Evolutionary conservation across 1,140 invertebrate genomes (phyloP), one percentile per base, ranked within the genome.

Genomic region (Lepidurus arcticus): DNA sequence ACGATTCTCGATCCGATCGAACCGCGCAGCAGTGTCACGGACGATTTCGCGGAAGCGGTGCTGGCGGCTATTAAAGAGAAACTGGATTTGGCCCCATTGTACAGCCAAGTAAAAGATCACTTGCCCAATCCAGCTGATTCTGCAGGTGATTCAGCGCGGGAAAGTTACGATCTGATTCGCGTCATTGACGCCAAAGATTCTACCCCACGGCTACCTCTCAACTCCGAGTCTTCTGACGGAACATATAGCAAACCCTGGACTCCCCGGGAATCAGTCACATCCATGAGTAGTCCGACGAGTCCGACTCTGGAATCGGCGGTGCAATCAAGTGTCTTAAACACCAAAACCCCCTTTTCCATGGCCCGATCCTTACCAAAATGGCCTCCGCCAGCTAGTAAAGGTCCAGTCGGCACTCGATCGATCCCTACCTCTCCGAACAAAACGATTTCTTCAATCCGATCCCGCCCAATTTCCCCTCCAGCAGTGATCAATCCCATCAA

Each of bases 211-310:
- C 78, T 9, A 75, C 78, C 7, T 78, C 78, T 16, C 1, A 65
- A 65, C 53, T 78, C 78, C 11, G 78, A 73, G 10, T 34, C 24
- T 6, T 78, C 78, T 24, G 78, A 78, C 9, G 73, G 75, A n/a
- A 75, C 75, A 42, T 78, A 78, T 73, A 75, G 78, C 43, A 78
- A 78, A 74, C 78, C 78, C 24, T 78, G 78, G 78, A 75, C n/a
- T 47, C 45, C 24, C 42, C 44, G 65, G 24, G 78, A 78, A 43
- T 73, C 73, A 45, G n/a, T 73, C 16, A 42, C 10, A 16, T 47
- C 76, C 13, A 6, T 45, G 42, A 74, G 44, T 43, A 44, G 65
- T 44, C 73, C 74, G 16, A 24, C 65, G n/a, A 45, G 73, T 21
- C 44, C 65, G 26, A 74, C 13, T 65, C 53, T 21, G 4, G 53